These are phyloP conservation scores for Drosophila incognita DNA, from an alignment of 2,888 invertebrate species.

Conservation along the genomic window DNA sequence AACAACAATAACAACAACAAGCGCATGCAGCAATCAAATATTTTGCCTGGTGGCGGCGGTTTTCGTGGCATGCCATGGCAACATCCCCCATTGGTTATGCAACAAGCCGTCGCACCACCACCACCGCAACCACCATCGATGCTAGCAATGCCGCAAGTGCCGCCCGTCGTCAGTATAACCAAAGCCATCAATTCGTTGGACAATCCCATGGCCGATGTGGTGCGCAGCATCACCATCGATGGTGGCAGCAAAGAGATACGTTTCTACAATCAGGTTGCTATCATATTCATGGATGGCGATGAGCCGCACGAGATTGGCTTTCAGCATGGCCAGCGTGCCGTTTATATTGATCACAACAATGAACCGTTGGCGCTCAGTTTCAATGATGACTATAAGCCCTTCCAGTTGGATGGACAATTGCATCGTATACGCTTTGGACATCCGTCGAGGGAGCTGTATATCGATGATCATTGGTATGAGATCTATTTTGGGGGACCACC, in stretches of 20 bases:
- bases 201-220: slow-evolving; percentile 88
- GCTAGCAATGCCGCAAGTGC: slow-evolving; percentile 62
- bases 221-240: slow-evolving; percentile 93
- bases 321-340: slow-evolving; percentile 90
- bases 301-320: slow-evolving; percentile 94
- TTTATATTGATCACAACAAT: slow-evolving; percentile 91
- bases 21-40: slow-evolving; percentile 30
- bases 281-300: slow-evolving; percentile 93
- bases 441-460: slow-evolving; percentile 95
- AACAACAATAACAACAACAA: slow-evolving; percentile 46
- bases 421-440: slow-evolving; percentile 95
- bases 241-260: slow-evolving; percentile 91
- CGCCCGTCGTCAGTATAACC: slow-evolving; percentile 50
- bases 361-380: slow-evolving; percentile 88
- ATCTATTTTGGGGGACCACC: slow-evolving; percentile 96
- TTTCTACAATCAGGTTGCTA: slow-evolving; percentile 93
- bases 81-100: slow-evolving; percentile 66
- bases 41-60: slow-evolving; percentile 11
- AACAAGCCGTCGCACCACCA: slow-evolving; percentile 56
- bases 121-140: slow-evolving; percentile 63
- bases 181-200: slow-evolving; percentile 85
- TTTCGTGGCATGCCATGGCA: slow-evolving; percentile 79
- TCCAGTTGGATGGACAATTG: slow-evolving; percentile 90
- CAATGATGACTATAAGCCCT: slow-evolving; percentile 90
- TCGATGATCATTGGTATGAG: slow-evolving; percentile 95